Evolutionary conservation across 2,888 invertebrate species (phyloP).

Genomic region (Cotesia congregata): DNA sequence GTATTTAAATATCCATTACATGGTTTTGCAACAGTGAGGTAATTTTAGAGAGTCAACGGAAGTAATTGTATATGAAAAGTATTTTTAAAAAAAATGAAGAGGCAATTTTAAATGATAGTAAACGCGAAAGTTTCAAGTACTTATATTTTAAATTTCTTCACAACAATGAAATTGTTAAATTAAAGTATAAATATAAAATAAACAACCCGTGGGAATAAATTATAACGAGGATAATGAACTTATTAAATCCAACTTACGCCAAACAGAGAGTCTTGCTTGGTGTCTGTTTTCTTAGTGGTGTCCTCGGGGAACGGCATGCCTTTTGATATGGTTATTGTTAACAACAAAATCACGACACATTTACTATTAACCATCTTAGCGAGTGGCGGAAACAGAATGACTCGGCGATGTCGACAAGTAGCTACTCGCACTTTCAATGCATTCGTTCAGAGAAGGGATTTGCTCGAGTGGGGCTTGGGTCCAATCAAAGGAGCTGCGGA

Average conservation of each 20-base stretch:
- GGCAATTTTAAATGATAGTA: background rate
- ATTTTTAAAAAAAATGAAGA: too few species aligned
- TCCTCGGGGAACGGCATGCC: background rate
- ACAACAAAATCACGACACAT: conserved; percentile 3
- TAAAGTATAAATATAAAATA: background rate
- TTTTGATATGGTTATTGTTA: conserved; percentile 1
- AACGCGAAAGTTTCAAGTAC: conserved; percentile 17
- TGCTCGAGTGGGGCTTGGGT: conserved; percentile 20
- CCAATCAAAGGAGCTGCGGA: background rate
- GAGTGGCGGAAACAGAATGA: conserved; percentile 24
- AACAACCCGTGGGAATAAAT: conserved; percentile 13
- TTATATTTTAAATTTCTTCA: background rate
- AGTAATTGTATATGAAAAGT: background rate
- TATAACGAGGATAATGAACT: conserved; percentile 16
- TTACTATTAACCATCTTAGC: conserved; percentile 25
- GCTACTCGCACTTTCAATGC: conserved; percentile 2
- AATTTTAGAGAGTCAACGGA: background rate
- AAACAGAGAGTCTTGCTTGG: conserved; percentile 20
- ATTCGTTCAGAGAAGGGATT: conserved; percentile 28
- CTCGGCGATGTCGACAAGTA: conserved; percentile 24
- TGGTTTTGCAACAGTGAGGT: background rate
- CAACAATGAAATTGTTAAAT: conserved; percentile 4
- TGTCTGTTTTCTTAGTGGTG: background rate
- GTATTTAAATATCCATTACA: background rate
- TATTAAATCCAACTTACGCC: conserved; percentile 24